Evolutionary conservation across 2,113 vertebrate genomes (phyloP), one percentile per base, ranked within the genome.

Genomic region (Pogona vitticeps): DNA sequence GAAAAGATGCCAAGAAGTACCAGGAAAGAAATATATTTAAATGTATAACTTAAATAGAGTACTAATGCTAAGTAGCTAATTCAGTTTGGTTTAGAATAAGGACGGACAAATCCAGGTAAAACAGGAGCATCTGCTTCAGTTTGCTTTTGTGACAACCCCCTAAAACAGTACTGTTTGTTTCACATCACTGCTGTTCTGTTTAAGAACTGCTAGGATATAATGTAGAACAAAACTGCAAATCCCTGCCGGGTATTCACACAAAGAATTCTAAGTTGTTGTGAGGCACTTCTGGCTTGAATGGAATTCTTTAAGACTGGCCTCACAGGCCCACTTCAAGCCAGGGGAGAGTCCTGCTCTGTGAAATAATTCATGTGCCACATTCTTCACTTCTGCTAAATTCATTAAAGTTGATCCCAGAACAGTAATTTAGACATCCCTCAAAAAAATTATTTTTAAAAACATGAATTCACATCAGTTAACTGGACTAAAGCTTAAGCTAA

Each of bases 271-370:
- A 76, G 6, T 76, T n/a, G 18, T 81, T 52, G 31, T 46, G 80
- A 81, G 40, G 68, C 72, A 82, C 89, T 95, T 95, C 92, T 94
- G 92, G 93, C 90, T 91, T 91, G 89, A 83, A 87, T 92, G 87
- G 84, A 42, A 89, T 82, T 72, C 83, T 68, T 63, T 33, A 92
- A 91, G 79, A 92, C 88, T 38, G 40, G 81, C 3, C 38, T 90
- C 68, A 90, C 79, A 91, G 88, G 81, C 15, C 73, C 90, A 58
- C 6, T 76, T 87, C 88, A 89, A 94, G 88, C 85, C 81, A 86
- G 88, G 86, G 92, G 86, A 90, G 20, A 71, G 72, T 68, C 83
- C 88, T 92, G 42, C 89, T 81, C 80, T 92, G 89, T 90, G 89
- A 79, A 92, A 81, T 87, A 31, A 76, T 46, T 92, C 85, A 92